phyloP scores from a whole-genome alignment of 2,113 vertebrate genomes.

The Tyto alba region DNA sequence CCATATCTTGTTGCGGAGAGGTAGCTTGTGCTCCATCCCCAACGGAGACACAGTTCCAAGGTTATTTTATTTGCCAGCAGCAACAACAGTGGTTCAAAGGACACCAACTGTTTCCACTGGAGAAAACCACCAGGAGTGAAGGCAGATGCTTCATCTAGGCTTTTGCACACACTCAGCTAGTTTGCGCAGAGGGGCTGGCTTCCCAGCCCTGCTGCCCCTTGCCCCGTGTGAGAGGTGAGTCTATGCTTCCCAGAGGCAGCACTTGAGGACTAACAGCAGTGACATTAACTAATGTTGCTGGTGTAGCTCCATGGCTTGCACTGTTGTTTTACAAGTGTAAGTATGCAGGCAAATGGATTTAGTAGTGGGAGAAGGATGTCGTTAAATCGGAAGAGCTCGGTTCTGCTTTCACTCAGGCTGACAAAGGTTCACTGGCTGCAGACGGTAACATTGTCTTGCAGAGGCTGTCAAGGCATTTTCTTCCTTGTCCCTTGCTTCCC shows the following conservation, averaged over 20 bases:
- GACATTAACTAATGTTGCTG: background rate
- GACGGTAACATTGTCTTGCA: background rate
- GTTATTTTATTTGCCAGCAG: background rate
- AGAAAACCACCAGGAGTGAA: background rate
- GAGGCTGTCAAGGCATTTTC: background rate
- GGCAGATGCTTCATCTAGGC: background rate
- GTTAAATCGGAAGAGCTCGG: background rate
- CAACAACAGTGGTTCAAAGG: background rate
- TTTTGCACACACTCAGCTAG: background rate
- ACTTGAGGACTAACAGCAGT: background rate
- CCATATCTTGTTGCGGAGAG: background rate
- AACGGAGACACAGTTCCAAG: background rate
- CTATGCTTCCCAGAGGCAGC: background rate
- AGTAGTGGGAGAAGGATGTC: background rate
- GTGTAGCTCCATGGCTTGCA: background rate
- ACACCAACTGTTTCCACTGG: background rate
- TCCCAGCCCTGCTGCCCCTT: background rate
- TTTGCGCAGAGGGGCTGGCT: background rate
- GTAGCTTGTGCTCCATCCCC: background rate
- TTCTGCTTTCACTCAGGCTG: background rate
- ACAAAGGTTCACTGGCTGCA: background rate
- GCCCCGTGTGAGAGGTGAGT: fast-evolving
- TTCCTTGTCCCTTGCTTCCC: background rate
- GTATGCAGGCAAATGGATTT: background rate
- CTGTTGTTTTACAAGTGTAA: background rate